phyloP scores from a whole-genome alignment of 2,797 vertebrate genomes.

The Neosalanx taihuensis region DNA sequence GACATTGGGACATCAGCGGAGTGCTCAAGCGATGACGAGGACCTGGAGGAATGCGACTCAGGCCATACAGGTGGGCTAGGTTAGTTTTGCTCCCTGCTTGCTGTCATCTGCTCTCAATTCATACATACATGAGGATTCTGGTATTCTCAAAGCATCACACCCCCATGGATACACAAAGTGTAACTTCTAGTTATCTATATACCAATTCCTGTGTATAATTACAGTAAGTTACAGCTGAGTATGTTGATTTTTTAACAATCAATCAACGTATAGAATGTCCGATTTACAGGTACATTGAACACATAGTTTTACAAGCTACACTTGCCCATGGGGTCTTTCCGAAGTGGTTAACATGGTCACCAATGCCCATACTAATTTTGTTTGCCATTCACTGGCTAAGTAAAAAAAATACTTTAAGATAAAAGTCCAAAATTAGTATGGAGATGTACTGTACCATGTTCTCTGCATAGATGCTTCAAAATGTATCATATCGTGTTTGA shows the following conservation, averaged over 20 bases:
- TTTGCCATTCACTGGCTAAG: slow-evolving; percentile 56
- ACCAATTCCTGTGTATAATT: not conserved
- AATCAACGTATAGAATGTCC: slow-evolving; percentile 25
- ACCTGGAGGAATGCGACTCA: slow-evolving; percentile 95
- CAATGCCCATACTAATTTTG: slow-evolving; percentile 80
- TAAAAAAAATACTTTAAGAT: slow-evolving; percentile 53
- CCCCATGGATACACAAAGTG: slow-evolving; percentile 86
- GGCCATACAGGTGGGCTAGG: slow-evolving; percentile 98
- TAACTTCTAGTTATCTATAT: slow-evolving; percentile 56
- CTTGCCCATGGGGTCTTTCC: slow-evolving; percentile 86
- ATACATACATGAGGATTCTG: slow-evolving; percentile 78
- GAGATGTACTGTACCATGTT: slow-evolving; percentile 84
- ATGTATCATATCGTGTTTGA: slow-evolving; percentile 73
- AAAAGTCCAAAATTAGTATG: slow-evolving; percentile 81
- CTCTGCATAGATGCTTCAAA: slow-evolving; percentile 90
- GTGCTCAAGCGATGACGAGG: slow-evolving; percentile 98
- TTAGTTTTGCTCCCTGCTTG: slow-evolving; percentile 95
- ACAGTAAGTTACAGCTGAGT: not conserved
- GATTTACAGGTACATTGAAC: slow-evolving; percentile 21
- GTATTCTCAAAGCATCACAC: slow-evolving; percentile 83
- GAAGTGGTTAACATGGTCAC: slow-evolving; percentile 83
- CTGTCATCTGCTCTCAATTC: slow-evolving; percentile 70
- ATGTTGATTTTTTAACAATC: slow-evolving; percentile 14
- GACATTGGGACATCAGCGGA: slow-evolving; percentile 95
- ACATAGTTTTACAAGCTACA: slow-evolving; percentile 64